Base-by-base conservation (phyloP, 2,797 vertebrate species). In the Danio kyathit region DNA sequence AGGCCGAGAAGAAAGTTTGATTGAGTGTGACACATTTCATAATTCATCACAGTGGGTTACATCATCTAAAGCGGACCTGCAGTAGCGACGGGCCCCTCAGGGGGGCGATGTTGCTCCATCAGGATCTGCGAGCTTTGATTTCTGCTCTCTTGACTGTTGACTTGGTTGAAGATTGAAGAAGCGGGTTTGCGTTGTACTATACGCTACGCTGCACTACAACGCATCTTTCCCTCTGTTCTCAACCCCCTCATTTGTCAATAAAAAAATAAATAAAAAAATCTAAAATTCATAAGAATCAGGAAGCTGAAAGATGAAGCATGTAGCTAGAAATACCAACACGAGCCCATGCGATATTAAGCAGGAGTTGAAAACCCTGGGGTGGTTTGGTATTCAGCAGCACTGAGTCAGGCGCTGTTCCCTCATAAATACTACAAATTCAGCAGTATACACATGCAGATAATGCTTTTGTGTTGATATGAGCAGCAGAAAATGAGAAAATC, bases 1-100 rank as follows among this genome's bases (percentile, higher is more conserved):
- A 66, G 56, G 51, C 41, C n/a, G 41, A 79, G 44, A 54, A 79
- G 67, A 44, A 78, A 67, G 56, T 80, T 61, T 80, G 80, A 79
- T 82, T 79, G 69, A 82, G 77, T 74, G 70, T 82, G 77, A 87
- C 86, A 81, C 59, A 69, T 82, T 86, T 81, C 80, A 85, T 82
- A 77, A 86, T 79, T 80, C 74, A 82, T 81, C 83, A 69, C 75
- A 65, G 64, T 48, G 74, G 69, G 70, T 85, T 85, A 79, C 77
- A 76, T 81, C 82, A 85, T 81, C 40, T 19, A 40, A 51, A 49
- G 19, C 6, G 5, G 38, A 41, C 54, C 10, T 78, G 38, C 2
- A 51, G 1, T 85, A 38, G 76, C 46, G 1, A 57, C 38, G 43
- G 1, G 19, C 5, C 7, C 59, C 83, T 79, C 70, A 46, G 43